A percentile compares a stretch with the other conserved stretches of the same genome.
These are phyloP conservation scores for Sardinella longiceps DNA, from an alignment of 2,797 vertebrate genomes.

Conservation along the genomic window DNA sequence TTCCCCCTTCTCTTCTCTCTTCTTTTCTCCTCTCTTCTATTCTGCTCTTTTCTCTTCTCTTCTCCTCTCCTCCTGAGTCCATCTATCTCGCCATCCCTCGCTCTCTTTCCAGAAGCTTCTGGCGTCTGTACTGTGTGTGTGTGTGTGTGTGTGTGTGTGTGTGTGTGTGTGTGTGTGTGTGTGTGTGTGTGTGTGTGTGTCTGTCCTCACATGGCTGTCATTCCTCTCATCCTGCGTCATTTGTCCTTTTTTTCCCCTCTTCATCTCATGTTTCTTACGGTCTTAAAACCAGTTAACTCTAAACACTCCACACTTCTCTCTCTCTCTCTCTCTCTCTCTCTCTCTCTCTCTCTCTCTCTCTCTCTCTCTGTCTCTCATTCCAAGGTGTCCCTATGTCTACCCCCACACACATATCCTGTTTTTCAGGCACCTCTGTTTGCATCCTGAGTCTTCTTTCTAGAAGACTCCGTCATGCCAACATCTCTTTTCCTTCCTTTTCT, in stretches of 20 bases:
- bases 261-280: conserved; percentile 2
- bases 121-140: no score
- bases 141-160: no score
- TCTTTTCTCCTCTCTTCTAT: no score
- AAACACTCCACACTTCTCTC: neutral
- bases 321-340: neutral
- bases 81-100: neutral
- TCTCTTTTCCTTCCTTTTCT: neutral
- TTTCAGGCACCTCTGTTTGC: conserved; percentile 19
- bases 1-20: neutral
- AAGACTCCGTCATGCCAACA: neutral
- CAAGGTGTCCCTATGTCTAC: neutral
- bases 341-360: neutral
- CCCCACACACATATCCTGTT: no score
- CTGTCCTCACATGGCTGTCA: neutral
- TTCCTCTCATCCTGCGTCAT: neutral
- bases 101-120: neutral
- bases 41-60: neutral
- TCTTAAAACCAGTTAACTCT: neutral
- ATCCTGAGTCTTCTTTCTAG: conserved; percentile 18
- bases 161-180: no score
- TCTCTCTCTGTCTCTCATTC: neutral
- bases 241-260: neutral
- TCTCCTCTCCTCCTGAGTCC: neutral
- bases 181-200: no score